Conservation (phyloP, 92 coral and sea anemone species). For the Phymanthus crucifer region DNA sequence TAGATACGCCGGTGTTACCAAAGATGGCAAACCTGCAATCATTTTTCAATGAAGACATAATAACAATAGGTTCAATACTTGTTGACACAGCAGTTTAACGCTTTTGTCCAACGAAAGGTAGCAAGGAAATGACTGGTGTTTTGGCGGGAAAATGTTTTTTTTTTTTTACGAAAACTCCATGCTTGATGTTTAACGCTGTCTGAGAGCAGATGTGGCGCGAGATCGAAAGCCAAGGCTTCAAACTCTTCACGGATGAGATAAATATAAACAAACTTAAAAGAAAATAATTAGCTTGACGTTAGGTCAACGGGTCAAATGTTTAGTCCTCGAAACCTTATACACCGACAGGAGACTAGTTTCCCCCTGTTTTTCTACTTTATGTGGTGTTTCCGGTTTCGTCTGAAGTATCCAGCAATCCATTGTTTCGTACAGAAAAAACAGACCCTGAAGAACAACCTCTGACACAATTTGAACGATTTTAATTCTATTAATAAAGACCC, state of each 20-base stretch:
- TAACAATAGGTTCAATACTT: neutral
- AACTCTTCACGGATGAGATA: slow-evolving; percentile 2
- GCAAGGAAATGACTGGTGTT: neutral
- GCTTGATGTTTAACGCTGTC: neutral
- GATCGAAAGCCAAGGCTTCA: neutral
- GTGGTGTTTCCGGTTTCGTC: neutral
- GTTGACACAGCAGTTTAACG: neutral
- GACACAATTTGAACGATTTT: slow-evolving; percentile 10
- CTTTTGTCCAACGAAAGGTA: neutral
- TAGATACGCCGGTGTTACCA: neutral
- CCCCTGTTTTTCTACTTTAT: neutral
- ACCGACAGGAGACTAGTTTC: neutral
- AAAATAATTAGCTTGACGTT: neutral
- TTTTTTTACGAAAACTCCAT: neutral
- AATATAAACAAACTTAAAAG: slow-evolving; percentile 18
- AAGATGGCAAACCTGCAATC: neutral
- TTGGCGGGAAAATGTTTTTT: slow-evolving; percentile 12
- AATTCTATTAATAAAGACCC: slow-evolving; percentile 10
- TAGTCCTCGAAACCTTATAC: neutral
- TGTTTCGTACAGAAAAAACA: neutral
- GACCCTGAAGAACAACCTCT: neutral
- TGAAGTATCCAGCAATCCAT: neutral
- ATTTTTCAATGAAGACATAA: neutral
- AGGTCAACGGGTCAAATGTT: slow-evolving; percentile 6
- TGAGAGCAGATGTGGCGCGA: neutral